Conservation (phyloP, 2,113 vertebrate genomes). For the Dunckerocampus dactyliophorus region DNA sequence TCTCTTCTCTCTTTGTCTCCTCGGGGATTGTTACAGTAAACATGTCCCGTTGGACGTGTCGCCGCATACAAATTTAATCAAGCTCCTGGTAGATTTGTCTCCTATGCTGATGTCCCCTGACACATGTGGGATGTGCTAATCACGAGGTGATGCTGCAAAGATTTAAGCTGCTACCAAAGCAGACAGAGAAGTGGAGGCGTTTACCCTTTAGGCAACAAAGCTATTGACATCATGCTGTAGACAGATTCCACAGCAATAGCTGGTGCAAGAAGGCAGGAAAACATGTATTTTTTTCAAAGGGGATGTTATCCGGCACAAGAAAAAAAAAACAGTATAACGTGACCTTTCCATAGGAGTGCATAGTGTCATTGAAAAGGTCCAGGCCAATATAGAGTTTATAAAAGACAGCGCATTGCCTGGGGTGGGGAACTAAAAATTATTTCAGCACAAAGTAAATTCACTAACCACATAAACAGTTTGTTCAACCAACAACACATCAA, state of each 20-base stretch:
- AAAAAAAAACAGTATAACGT: no score
- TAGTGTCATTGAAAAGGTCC: no score
- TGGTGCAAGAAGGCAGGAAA: background rate
- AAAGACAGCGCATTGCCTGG: no score
- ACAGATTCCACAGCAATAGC: conserved; percentile 9
- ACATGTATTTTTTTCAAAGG: no score
- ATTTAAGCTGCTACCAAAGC: conserved; percentile 40
- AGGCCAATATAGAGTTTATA: no score
- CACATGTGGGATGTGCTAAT: conserved; percentile 32
- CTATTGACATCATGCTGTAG: conserved; percentile 2
- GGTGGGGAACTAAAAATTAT: no score
- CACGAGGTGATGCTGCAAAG: conserved; percentile 24
- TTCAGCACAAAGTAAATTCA: no score
- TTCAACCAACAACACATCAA: no score
- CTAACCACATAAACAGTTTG: no score
- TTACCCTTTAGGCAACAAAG: conserved; percentile 18
- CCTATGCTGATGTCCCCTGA: conserved; percentile 15
- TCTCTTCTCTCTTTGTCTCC: background rate
- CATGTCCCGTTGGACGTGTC: conserved; percentile 10
- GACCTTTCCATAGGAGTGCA: no score
- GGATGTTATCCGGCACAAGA: no score
- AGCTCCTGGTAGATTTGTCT: conserved; percentile 14
- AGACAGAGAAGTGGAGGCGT: conserved; percentile 18
- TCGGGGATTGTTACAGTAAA: conserved; percentile 14
- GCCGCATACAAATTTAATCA: conserved; percentile 22